A percentile compares a stretch with the other conserved stretches of the same genome.
Evolutionary conservation across 2,888 invertebrate species (phyloP).

Genomic region (Pyrgus malvae): DNA sequence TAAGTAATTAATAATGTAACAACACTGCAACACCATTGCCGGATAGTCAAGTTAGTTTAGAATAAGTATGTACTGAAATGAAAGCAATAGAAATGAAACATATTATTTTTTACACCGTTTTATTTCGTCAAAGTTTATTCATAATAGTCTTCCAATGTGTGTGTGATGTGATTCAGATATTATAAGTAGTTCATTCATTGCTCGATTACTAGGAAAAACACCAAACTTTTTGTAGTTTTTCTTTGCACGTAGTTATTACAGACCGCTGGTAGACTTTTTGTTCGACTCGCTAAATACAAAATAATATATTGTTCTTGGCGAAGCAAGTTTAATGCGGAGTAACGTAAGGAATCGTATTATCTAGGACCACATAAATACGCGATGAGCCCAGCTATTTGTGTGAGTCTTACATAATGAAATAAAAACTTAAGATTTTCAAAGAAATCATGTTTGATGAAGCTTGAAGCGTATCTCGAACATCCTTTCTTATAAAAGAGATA

Average conservation of each 20-base stretch:
- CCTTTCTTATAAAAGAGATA: constrained; percentile 30
- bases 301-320: constrained; percentile 6
- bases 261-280: constrained; percentile 4
- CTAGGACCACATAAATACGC: constrained; percentile 59
- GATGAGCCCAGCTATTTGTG: constrained; percentile 70
- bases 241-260: constrained; percentile 28
- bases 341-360: constrained; percentile 50
- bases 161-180: constrained; percentile 54
- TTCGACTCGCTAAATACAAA: constrained; percentile 3
- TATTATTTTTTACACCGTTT: constrained; percentile 41
- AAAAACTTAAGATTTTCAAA: constrained; percentile 11
- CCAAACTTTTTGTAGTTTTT: constrained; percentile 30
- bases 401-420: constrained; percentile 48
- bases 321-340: constrained; percentile 55
- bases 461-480: constrained; percentile 23
- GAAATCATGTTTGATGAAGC: constrained; percentile 29
- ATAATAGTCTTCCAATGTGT: constrained; percentile 77
- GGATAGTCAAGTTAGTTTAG: constrained; percentile 42
- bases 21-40: constrained; percentile 67
- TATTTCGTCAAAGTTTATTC: constrained; percentile 48
- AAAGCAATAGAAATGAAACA: constrained; percentile 42
- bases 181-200: constrained; percentile 40
- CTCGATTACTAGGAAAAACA: constrained; percentile 33
- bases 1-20: constrained; percentile 32
- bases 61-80: constrained; percentile 35